A percentile compares a stretch with the other conserved stretches of the same genome.
Conservation (phyloP, 2,113 vertebrate genomes). For the Chiloscyllium plagiosum region DNA sequence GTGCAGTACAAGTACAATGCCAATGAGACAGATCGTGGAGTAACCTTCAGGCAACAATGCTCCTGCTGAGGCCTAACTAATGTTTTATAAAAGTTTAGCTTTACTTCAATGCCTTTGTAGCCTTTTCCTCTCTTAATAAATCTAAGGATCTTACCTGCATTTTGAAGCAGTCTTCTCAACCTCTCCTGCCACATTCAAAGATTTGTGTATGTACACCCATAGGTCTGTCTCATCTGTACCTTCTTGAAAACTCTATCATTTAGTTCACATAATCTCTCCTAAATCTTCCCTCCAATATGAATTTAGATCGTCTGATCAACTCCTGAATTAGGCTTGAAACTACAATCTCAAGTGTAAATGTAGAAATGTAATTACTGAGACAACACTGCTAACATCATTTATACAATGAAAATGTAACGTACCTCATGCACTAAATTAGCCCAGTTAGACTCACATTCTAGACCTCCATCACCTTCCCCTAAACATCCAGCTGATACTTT, state of each 20-base stretch:
- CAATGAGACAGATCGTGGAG: too few species aligned
- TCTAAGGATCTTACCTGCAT: too few species aligned
- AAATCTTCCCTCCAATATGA: neutral
- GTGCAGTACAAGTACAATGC: too few species aligned
- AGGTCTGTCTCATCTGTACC: neutral
- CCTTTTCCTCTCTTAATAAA: too few species aligned
- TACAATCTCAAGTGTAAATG: neutral
- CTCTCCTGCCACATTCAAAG: neutral
- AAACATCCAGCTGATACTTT: neutral
- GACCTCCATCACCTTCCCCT: neutral
- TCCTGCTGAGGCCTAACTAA: too few species aligned
- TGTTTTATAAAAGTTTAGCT: too few species aligned
- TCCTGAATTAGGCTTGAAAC: neutral
- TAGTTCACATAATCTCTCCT: neutral
- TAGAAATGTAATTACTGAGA: neutral
- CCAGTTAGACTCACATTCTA: neutral
- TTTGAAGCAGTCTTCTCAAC: too few species aligned
- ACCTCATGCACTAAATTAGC: neutral
- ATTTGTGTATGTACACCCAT: neutral
- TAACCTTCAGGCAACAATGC: too few species aligned
- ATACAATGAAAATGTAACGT: neutral
- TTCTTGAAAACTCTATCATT: neutral
- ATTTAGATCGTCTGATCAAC: neutral
- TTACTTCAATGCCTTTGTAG: too few species aligned
- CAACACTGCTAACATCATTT: neutral